phyloP scores from a whole-genome alignment of 2,888 invertebrate genomes.

The Coremacera marginata region DNA sequence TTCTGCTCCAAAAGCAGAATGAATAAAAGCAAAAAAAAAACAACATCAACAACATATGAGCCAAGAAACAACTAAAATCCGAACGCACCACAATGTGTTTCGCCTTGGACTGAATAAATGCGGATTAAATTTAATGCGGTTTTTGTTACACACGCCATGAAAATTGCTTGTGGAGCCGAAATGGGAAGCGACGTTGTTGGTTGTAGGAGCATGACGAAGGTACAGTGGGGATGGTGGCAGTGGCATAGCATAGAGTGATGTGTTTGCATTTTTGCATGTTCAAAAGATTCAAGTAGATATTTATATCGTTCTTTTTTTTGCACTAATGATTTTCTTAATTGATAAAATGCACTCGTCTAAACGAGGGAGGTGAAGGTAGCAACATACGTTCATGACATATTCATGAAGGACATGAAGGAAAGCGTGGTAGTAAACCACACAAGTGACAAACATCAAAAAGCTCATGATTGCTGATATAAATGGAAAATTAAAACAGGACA shows the following conservation, averaged over 20 bases:
- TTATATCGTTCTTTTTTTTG: not conserved
- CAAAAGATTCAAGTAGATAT: not conserved
- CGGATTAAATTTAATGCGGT: constrained; percentile 61
- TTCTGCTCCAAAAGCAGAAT: not conserved
- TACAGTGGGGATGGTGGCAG: not conserved
- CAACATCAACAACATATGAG: no score
- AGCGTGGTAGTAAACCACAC: no score
- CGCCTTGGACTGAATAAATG: constrained; percentile 62
- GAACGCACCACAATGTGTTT: constrained; percentile 18
- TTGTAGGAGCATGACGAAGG: not conserved
- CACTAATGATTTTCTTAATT: no score
- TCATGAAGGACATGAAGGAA: no score
- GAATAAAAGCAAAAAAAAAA: not conserved
- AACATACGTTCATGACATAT: no score
- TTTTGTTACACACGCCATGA: constrained; percentile 42
- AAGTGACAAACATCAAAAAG: no score
- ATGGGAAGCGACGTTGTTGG: constrained; percentile 13
- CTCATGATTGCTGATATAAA: no score
- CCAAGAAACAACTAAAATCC: not conserved
- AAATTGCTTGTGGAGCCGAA: not conserved
- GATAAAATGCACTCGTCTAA: no score
- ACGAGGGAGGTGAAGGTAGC: no score
- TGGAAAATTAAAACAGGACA: no score
- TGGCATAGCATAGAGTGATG: not conserved
- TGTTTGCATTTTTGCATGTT: not conserved